Evolutionary conservation across 1,140 invertebrate genomes (phyloP), one percentile per base, ranked within the genome.

Genomic region (Drosophila pallidifrons): DNA sequence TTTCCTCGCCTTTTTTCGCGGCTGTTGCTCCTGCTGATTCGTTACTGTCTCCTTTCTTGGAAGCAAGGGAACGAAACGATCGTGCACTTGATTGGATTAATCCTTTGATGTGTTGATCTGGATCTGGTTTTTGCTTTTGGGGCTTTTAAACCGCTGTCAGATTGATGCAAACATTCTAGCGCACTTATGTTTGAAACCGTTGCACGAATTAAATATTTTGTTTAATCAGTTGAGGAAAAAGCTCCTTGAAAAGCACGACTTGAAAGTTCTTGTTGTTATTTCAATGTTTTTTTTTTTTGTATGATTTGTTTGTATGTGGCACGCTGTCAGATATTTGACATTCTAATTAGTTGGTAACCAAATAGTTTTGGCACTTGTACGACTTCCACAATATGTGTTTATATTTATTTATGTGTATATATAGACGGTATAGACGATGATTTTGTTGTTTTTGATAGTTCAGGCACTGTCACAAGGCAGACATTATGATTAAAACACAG

Each of bases 281-380:
- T 25, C 3, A 4, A 25, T 54, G 16, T 47, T 51, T 13, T 49
- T 49, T 65, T 69, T 55, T 43, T 25, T 51, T 57, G 16, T 32
- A n/a, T 45, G 15, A n/a, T 75, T 60, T 58, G 15, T 35, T 71
- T 60, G 41, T 68, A 11, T 59, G 8, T 63, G 46, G 51, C 63
- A 78, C 85, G 43, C 79, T 89, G 85, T 88, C 81, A 85, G 75
- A 85, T 89, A 65, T 76, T 69, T 69, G 86, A 81, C 85, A 90
- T 88, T 89, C 59, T 79, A 74, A 77, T 87, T 81, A 77, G 45
- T 32, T 46, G 46, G n/a, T 49, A 46, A 58, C 32, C 45, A 66
- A 76, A 65, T 64, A 49, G 38, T 67, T 64, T 25, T 58, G 38
- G 65, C 74, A 85, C 82, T 85, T 86, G 41, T 75, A 67, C 20